Conservation (phyloP, 2,888 invertebrate species). For the Thelaira solivaga region DNA sequence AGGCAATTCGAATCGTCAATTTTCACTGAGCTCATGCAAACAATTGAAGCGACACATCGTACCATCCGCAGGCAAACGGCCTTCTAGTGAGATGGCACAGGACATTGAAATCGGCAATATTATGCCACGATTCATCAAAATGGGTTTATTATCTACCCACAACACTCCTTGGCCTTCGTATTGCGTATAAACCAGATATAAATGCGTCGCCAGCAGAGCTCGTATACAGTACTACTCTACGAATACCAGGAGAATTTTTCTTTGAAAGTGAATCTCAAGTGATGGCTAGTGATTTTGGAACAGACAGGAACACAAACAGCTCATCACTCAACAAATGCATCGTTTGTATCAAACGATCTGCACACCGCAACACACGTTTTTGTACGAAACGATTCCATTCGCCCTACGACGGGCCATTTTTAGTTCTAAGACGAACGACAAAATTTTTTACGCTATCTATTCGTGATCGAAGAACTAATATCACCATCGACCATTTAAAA, state of each 20-base stretch:
- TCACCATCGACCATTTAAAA: conserved; percentile 32
- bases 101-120: conserved; percentile 13
- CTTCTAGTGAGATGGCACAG: conserved; percentile 32
- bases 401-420: conserved; percentile 48
- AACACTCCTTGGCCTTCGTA: conserved; percentile 22
- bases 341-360: conserved; percentile 15
- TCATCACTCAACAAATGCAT: not conserved
- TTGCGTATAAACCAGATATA: conserved; percentile 17
- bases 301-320: conserved; percentile 16
- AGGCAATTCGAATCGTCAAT: not conserved
- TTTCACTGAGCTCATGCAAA: not conserved
- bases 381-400: conserved; percentile 38
- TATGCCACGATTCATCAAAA: conserved; percentile 21
- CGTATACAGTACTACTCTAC: conserved; percentile 21
- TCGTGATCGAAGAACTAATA: not conserved
- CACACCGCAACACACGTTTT: conserved; percentile 17
- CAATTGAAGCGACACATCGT: conserved; percentile 24
- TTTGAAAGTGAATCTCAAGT: not conserved
- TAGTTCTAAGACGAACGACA: not conserved
- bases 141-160: conserved; percentile 17
- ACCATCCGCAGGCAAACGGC: conserved; percentile 28
- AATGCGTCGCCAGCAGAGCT: conserved; percentile 18
- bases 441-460: conserved; percentile 36
- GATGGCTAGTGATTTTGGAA: not conserved
- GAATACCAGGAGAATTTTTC: conserved; percentile 31